Conservation (phyloP, 2,888 invertebrate genomes). For the Drosophila rubida region DNA sequence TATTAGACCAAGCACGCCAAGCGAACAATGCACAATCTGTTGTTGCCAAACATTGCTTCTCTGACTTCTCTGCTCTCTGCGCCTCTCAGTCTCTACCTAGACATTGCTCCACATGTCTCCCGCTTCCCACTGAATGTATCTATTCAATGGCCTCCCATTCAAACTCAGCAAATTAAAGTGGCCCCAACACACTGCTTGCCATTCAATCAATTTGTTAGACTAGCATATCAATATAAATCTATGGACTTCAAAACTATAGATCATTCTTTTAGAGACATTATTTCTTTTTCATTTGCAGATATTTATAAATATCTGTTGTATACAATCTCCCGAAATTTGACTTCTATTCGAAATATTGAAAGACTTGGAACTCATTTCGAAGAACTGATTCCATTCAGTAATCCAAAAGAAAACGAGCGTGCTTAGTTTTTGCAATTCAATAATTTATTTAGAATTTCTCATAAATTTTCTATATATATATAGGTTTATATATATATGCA, state of each 20-base stretch:
- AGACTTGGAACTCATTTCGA: too few relatives aligned
- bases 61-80: neutral
- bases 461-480: slow-evolving; percentile 69
- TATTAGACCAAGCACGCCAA: slow-evolving; percentile 51
- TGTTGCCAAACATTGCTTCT: slow-evolving; percentile 20
- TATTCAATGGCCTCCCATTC: neutral
- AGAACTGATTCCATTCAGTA: too few relatives aligned
- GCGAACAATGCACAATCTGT: slow-evolving; percentile 41
- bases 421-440: slow-evolving; percentile 70
- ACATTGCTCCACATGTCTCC: neutral
- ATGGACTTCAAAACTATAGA: too few relatives aligned
- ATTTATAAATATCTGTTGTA: too few relatives aligned
- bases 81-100: neutral
- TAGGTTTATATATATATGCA: slow-evolving; percentile 39
- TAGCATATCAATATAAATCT: too few relatives aligned
- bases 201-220: neutral
- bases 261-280: too few relatives aligned
- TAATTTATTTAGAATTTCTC: slow-evolving; percentile 77
- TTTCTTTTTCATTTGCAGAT: too few relatives aligned
- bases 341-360: too few relatives aligned
- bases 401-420: neutral
- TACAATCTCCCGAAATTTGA: too few relatives aligned
- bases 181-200: neutral
- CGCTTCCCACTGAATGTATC: neutral
- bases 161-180: neutral